Evolutionary conservation across 2,888 invertebrate genomes (phyloP).

Genomic region (Tetramorium bicarinatum): DNA sequence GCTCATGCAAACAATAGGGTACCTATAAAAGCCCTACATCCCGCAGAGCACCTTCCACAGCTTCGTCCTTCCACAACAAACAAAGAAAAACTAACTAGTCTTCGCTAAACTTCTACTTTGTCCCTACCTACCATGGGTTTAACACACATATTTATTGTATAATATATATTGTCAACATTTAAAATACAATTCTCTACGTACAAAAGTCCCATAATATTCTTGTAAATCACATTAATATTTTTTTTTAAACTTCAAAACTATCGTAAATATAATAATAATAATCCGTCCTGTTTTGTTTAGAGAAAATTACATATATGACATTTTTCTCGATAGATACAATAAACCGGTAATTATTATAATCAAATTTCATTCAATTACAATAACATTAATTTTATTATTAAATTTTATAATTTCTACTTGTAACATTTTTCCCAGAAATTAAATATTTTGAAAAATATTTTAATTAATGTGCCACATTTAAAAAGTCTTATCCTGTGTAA

Average conservation of each 20-base stretch:
- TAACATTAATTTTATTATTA: conserved; percentile 2
- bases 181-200: not conserved
- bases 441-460: conserved; percentile 4
- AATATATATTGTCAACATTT: conserved; percentile 43
- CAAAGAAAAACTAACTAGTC: conserved; percentile 85
- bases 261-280: conserved; percentile 6
- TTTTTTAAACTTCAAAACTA: not conserved
- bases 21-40: conserved; percentile 96
- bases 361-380: not conserved
- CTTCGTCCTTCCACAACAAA: conserved; percentile 93
- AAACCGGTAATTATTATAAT: not conserved
- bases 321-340: not conserved
- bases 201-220: conserved; percentile 20
- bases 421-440: conserved; percentile 1
- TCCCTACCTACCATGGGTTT: conserved; percentile 37
- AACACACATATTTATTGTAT: conserved; percentile 11
- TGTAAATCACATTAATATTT: not conserved
- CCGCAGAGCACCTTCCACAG: conserved; percentile 96
- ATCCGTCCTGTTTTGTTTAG: not conserved
- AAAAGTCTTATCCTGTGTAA: not conserved
- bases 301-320: not conserved
- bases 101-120: conserved; percentile 67
- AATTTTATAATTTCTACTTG: conserved; percentile 10
- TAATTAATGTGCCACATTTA: not conserved
- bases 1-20: conserved; percentile 78